These are phyloP conservation scores for Cepphus grylle DNA, from an alignment of 2,113 vertebrate species.

Conservation along the genomic window DNA sequence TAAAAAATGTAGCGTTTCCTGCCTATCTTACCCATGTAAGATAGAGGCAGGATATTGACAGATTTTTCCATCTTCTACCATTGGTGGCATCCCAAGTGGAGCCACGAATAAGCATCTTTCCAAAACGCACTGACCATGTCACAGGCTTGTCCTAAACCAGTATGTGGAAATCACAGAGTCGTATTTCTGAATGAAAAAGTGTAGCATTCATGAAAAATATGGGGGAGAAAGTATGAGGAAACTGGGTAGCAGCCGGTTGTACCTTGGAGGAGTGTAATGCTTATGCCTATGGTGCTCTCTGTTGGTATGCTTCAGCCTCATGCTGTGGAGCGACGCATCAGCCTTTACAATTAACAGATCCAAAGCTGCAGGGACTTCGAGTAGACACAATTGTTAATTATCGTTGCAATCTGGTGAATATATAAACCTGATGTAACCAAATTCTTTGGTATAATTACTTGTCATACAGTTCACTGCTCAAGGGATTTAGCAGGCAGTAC, in stretches of 20 bases:
- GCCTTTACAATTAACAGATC: neutral
- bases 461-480: neutral
- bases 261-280: neutral
- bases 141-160: neutral
- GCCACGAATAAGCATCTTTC: neutral
- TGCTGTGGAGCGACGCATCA: neutral
- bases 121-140: neutral
- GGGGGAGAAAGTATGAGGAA: neutral
- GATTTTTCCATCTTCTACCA: neutral
- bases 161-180: neutral
- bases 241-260: neutral
- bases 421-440: neutral
- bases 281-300: neutral
- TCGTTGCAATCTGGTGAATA: neutral
- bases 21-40: neutral
- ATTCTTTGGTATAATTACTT: conserved; percentile 27
- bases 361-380: neutral
- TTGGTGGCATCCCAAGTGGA: neutral
- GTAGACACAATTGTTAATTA: neutral
- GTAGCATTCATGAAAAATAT: neutral
- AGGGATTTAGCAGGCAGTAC: conserved; percentile 13
- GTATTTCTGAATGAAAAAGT: neutral
- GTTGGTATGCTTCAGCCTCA: neutral
- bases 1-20: neutral
- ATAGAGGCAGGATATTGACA: neutral